Percentiles rank a stretch among this genome's conserved stretches.
These are phyloP conservation scores for Drosophila borborema DNA, from an alignment of 2,888 invertebrate species.

Conservation along the genomic window DNA sequence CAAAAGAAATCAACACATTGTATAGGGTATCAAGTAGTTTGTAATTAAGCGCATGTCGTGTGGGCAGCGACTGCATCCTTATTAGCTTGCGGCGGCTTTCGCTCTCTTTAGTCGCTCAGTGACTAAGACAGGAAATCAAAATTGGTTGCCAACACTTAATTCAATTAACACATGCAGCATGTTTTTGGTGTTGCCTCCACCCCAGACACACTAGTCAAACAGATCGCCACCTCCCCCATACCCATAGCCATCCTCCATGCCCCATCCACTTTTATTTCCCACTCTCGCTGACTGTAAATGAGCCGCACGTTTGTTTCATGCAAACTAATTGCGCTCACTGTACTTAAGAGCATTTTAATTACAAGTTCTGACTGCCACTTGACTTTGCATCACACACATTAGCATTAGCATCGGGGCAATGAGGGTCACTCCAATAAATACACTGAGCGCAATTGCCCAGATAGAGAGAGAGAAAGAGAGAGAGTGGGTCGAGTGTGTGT, in stretches of 20 bases:
- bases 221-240: background rate
- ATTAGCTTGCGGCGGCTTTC: slow-evolving; percentile 52
- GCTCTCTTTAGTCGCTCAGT: slow-evolving; percentile 31
- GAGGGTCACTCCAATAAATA: slow-evolving; percentile 61
- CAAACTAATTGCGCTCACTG: slow-evolving; percentile 78
- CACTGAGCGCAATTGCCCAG: slow-evolving; percentile 34
- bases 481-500: background rate
- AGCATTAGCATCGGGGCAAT: slow-evolving; percentile 34
- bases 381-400: slow-evolving; percentile 50
- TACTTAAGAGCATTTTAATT: slow-evolving; percentile 79
- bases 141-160: slow-evolving; percentile 60
- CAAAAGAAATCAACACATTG: background rate
- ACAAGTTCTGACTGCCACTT: slow-evolving; percentile 55
- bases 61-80: slow-evolving; percentile 76
- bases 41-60: slow-evolving; percentile 59
- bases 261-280: background rate
- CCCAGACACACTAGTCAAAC: slow-evolving; percentile 44
- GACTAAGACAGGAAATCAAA: slow-evolving; percentile 77
- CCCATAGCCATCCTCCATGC: background rate
- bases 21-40: slow-evolving; percentile 7
- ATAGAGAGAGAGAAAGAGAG: too few relatives aligned
- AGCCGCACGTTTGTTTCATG: slow-evolving; percentile 73
- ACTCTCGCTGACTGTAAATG: slow-evolving; percentile 41
- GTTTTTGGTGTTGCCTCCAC: slow-evolving; percentile 75
- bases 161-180: slow-evolving; percentile 68